Conservation (phyloP, 1,140 invertebrate species). For the Chelonus insularis region DNA sequence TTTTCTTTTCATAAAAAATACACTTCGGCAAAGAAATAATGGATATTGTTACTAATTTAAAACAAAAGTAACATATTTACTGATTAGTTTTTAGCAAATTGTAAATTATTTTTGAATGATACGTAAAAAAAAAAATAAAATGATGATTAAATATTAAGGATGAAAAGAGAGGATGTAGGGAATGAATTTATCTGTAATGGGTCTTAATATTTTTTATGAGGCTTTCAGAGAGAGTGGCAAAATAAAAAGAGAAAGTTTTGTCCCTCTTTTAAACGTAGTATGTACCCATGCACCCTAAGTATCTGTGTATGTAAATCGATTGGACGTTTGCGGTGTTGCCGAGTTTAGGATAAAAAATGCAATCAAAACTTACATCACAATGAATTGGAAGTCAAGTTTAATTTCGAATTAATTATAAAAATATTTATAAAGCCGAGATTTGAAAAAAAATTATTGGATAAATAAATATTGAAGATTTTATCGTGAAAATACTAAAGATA, state of each 20-base stretch:
- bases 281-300: slow-evolving; percentile 8
- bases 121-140: slow-evolving; percentile 1
- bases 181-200: slow-evolving; percentile 15
- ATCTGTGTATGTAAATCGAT: slow-evolving; percentile 40
- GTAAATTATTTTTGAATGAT: too few relatives aligned
- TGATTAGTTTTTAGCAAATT: too few relatives aligned
- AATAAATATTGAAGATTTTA: too few relatives aligned
- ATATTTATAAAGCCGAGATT: slow-evolving; percentile 1
- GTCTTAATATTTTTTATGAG: slow-evolving; percentile 16
- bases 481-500: too few relatives aligned
- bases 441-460: too few relatives aligned
- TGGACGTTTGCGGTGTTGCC: slow-evolving; percentile 36
- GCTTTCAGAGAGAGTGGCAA: background rate
- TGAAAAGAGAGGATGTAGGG: background rate
- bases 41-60: too few relatives aligned
- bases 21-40: too few relatives aligned
- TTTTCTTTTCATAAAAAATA: too few relatives aligned
- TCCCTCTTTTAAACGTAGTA: slow-evolving; percentile 15
- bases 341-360: slow-evolving; percentile 32
- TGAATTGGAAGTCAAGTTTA: slow-evolving; percentile 1
- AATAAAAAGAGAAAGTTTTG: slow-evolving; percentile 3
- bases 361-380: slow-evolving; percentile 15
- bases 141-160: background rate
- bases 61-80: too few relatives aligned
- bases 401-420: slow-evolving; percentile 6